Conservation (phyloP, 2,888 invertebrate genomes). For the Papilio elwesi region DNA sequence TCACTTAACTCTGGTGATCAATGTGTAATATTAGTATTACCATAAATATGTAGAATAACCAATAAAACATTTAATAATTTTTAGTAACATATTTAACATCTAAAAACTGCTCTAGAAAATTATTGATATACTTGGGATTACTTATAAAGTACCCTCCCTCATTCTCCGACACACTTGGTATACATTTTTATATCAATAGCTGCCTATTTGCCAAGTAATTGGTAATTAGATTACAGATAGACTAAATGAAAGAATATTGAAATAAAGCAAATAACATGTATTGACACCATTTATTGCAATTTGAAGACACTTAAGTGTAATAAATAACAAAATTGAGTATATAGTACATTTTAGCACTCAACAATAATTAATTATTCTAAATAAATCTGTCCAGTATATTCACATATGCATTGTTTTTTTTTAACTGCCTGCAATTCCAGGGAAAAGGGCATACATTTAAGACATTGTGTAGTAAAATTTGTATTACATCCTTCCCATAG, state of each 20-base stretch:
- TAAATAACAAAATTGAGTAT: slow-evolving; percentile 32
- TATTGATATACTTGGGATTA: too few relatives aligned
- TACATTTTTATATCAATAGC: too few relatives aligned
- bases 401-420: slow-evolving; percentile 12
- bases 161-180: too few relatives aligned
- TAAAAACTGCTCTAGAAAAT: too few relatives aligned
- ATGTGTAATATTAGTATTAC: too few relatives aligned
- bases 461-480: slow-evolving; percentile 12
- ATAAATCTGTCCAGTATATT: slow-evolving; percentile 27
- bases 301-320: slow-evolving; percentile 22
- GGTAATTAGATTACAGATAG: neutral
- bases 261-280: neutral
- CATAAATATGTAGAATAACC: too few relatives aligned
- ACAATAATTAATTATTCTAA: slow-evolving; percentile 30
- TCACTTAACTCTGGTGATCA: too few relatives aligned
- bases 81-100: too few relatives aligned
- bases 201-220: too few relatives aligned
- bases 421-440: neutral
- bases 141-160: too few relatives aligned
- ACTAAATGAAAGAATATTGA: neutral
- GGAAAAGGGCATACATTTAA: neutral
- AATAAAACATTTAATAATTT: too few relatives aligned
- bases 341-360: slow-evolving; percentile 33
- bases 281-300: slow-evolving; percentile 21
- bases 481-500: slow-evolving; percentile 3